These are phyloP conservation scores for Phoxinus dragarum DNA, from an alignment of 2,797 vertebrate genomes.

Conservation along the genomic window DNA sequence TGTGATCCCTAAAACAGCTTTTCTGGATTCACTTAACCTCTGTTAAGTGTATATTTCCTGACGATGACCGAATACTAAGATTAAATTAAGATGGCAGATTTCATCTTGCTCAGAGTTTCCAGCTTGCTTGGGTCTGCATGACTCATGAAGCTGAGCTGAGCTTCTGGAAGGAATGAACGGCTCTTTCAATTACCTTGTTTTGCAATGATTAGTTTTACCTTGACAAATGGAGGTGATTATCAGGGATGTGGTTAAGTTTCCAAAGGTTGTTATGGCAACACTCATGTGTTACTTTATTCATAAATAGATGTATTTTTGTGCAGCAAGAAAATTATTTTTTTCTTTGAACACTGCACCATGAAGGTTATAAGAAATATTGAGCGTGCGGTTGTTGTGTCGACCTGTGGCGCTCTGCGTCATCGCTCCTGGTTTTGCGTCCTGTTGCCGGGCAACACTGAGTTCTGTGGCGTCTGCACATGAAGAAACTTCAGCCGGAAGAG, in stretches of 20 bases:
- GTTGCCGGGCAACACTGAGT: conserved; percentile 63
- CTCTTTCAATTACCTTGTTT: conserved; percentile 32
- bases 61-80: background rate
- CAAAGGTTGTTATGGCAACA: conserved; percentile 51
- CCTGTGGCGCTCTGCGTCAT: conserved; percentile 46
- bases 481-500: conserved; percentile 27
- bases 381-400: conserved; percentile 10
- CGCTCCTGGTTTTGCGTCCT: conserved; percentile 32
- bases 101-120: background rate
- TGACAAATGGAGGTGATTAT: conserved; percentile 48
- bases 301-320: background rate
- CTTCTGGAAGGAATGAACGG: background rate
- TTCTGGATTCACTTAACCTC: too few species aligned
- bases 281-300: background rate
- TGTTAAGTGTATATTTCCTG: too few species aligned
- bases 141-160: conserved; percentile 1
- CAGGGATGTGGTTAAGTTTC: conserved; percentile 4
- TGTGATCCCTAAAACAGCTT: too few species aligned
- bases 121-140: background rate
- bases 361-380: conserved; percentile 42
- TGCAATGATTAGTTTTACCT: conserved; percentile 49
- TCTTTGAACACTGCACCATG: background rate
- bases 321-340: background rate
- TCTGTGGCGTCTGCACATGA: conserved; percentile 40
- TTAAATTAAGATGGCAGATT: background rate